A percentile compares a stretch with the other conserved stretches of the same genome.
phyloP scores from a whole-genome alignment of 2,113 vertebrate species.

The Bungarus multicinctus region DNA sequence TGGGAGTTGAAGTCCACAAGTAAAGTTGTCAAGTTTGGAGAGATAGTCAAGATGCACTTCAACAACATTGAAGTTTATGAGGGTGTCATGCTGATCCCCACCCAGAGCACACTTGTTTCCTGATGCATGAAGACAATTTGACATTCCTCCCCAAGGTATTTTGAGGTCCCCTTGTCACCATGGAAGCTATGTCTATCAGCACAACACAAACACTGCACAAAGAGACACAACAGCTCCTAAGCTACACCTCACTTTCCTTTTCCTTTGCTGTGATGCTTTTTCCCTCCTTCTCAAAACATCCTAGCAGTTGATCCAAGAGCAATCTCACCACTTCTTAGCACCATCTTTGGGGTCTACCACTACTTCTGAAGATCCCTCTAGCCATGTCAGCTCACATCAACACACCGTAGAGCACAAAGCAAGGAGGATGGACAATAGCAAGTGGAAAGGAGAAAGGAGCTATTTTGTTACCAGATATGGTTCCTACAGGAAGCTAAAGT shows the following conservation, averaged over 20 bases:
- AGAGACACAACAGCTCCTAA: not conserved
- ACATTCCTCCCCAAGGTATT: not conserved
- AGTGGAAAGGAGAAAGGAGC: not conserved
- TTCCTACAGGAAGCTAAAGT: not conserved
- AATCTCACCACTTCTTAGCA: constrained; percentile 19
- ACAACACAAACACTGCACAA: fast-evolving
- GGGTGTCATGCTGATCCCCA: not conserved
- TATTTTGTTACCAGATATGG: not conserved
- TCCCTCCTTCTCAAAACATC: constrained; percentile 31
- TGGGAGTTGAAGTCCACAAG: not conserved
- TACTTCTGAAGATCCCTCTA: fast-evolving
- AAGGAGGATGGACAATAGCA: not conserved
- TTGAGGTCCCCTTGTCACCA: not conserved
- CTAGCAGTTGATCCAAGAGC: constrained; percentile 41
- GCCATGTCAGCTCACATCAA: fast-evolving
- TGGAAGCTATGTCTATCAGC: not conserved
- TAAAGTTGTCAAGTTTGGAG: not conserved
- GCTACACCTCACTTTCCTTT: constrained; percentile 1
- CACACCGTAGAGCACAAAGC: not conserved
- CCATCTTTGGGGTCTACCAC: constrained; percentile 16
- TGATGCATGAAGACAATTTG: not conserved
- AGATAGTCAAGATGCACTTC: not conserved
- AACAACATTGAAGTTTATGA: not conserved
- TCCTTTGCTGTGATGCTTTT: constrained; percentile 12
- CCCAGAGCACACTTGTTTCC: not conserved